Base-by-base conservation (phyloP, 2,113 vertebrate species). In the Gymnocephalus cernua region DNA sequence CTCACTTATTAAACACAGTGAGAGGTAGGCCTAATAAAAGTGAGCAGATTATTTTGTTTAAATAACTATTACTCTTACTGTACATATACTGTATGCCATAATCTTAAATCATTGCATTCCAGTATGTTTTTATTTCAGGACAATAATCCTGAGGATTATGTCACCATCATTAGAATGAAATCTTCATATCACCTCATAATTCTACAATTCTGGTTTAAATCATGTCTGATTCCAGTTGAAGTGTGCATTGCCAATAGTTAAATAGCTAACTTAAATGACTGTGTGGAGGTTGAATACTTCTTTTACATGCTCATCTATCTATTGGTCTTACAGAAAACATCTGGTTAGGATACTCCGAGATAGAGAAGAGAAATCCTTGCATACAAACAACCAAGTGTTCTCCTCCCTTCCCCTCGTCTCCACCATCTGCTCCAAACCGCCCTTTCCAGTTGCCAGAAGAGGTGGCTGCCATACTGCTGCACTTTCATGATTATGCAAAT, bases 401-500 rank as follows among this genome's bases (percentile, higher is more conserved):
- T 74, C 58, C 67, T 86, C 54, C 15, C 44, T 15, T 84, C 51
- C 56, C 21, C 51, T n/a, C 19, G 29, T 72, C 66, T 67, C 62
- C 51, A 54, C 86, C 90, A 90, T 91, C 90, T 91, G 93, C 78
- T 87, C 80, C 68, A 70, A 79, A 59, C 75, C 54, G 25, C 66
- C 53, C 54, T 72, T 70, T 84, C 66, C 82, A 90, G 82, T 84
- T 88, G 77, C 86, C 82, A 91, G 44, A 77, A 45, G 71, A 86
- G 73, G 77, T 67, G 70, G 75, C 69, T 76, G 67, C 68, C 58
- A 74, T 74, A 64, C 70, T 45, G 41, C 70, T 77, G 75, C 62
- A 81, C 65, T 86, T 74, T 77, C 79, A 80, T 84, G 63, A 61
- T 88, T 82, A 91, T 90, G 88, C 82, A 91, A 91, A 90, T 63